Percentiles rank a stretch among this genome's conserved stretches.
These are phyloP conservation scores for Lasiurus cinereus DNA, from an alignment of 2,113 vertebrate species.

Conservation along the genomic window DNA sequence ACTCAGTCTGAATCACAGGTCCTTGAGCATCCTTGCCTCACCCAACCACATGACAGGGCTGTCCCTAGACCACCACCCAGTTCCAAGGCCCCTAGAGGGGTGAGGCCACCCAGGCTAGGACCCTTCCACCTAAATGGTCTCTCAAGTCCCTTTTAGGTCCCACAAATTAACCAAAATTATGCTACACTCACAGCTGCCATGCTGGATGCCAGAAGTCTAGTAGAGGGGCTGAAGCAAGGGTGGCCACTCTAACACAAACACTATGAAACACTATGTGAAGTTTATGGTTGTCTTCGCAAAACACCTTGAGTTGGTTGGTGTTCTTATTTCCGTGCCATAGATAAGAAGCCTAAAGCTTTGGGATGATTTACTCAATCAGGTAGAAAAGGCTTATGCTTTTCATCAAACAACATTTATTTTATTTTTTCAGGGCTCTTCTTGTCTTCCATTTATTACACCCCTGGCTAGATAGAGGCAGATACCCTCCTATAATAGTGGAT, in stretches of 20 bases:
- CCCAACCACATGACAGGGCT: not conserved
- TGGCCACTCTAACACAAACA: rapidly evolving
- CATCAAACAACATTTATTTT: not conserved
- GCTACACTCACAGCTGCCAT: rapidly evolving
- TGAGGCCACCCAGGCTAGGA: not conserved
- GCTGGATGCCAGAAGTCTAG: not conserved
- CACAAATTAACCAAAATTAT: not conserved
- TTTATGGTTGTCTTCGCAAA: not conserved
- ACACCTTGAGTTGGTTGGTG: not conserved
- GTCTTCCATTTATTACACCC: not conserved
- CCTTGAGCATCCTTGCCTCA: not conserved
- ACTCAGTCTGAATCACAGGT: not conserved
- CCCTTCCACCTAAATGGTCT: too few species aligned
- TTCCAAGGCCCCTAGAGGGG: not conserved
- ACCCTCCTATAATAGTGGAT: not conserved
- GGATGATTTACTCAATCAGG: too few species aligned
- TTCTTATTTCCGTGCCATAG: not conserved
- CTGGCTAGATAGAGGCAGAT: not conserved
- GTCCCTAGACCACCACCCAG: not conserved
- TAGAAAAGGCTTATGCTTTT: rapidly evolving
- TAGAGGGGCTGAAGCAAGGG: too few species aligned
- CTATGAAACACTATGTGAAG: too few species aligned
- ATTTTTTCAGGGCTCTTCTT: not conserved
- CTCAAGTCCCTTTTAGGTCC: rapidly evolving
- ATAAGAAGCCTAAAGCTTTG: not conserved